A percentile compares a stretch with the other conserved stretches of the same genome.
These are phyloP conservation scores for Oscheius sp. DNA, from an alignment of 2,888 invertebrate genomes.

Conservation along the genomic window DNA sequence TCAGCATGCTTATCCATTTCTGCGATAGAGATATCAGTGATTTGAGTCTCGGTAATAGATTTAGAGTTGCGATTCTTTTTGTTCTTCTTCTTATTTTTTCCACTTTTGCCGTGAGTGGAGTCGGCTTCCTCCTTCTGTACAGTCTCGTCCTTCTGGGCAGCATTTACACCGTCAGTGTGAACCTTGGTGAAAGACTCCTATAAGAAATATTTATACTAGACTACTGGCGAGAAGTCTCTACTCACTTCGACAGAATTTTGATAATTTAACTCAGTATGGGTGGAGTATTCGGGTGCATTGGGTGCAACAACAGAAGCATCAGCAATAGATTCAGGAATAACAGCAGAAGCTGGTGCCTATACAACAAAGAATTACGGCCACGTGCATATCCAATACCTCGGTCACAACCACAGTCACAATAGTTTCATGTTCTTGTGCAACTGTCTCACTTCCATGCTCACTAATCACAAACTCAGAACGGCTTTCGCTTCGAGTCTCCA, in stretches of 20 bases:
- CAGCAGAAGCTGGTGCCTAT: not conserved
- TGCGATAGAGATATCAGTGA: constrained; percentile 4
- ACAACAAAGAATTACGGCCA: not conserved
- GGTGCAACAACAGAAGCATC: not conserved
- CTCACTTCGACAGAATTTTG: constrained; percentile 15
- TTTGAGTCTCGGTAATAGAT: constrained; percentile 27
- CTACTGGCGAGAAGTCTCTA: not conserved
- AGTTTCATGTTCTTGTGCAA: not conserved
- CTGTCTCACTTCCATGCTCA: constrained; percentile 10
- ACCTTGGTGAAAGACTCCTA: constrained; percentile 9
- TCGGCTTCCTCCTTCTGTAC: constrained; percentile 26
- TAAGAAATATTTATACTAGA: not conserved
- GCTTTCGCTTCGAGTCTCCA: not conserved
- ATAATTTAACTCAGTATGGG: not conserved
- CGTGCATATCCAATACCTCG: not conserved
- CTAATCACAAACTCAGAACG: constrained; percentile 3
- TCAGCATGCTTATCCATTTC: constrained; percentile 44
- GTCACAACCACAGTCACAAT: constrained; percentile 17
- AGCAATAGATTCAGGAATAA: not conserved
- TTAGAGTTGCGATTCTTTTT: constrained; percentile 39
- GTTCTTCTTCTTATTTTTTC: constrained; percentile 34
- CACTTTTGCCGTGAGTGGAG: constrained; percentile 3
- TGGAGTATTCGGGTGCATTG: constrained; percentile 1
- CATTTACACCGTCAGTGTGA: not conserved
- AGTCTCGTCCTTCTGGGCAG: not conserved